A percentile compares a stretch with the other conserved stretches of the same genome.
Evolutionary conservation across 2,888 invertebrate genomes (phyloP).

Genomic region (Zhengitettix transpicula): DNA sequence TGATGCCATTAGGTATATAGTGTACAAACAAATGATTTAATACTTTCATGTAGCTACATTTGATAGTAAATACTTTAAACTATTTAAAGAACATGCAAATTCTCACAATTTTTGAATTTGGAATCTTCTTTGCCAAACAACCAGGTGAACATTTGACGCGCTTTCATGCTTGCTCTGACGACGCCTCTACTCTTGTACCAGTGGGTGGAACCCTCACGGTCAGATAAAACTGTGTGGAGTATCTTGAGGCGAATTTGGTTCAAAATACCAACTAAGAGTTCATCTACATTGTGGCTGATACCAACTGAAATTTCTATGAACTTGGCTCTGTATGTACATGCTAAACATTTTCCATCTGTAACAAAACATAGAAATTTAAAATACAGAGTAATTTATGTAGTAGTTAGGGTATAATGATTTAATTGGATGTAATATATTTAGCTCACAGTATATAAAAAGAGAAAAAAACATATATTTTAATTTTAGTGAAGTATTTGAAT

Average conservation of each 20-base stretch:
- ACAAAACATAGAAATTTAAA: constrained; percentile 14
- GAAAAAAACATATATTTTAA: no score
- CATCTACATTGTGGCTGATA: constrained; percentile 93
- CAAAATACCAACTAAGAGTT: constrained; percentile 80
- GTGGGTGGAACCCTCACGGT: constrained; percentile 34
- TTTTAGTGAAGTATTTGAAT: no score
- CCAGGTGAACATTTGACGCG: constrained; percentile 81
- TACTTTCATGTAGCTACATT: constrained; percentile 10
- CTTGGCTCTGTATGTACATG: constrained; percentile 80
- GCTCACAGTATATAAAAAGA: no score
- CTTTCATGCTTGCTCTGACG: constrained; percentile 67
- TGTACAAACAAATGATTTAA: constrained; percentile 4
- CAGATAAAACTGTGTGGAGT: constrained; percentile 35
- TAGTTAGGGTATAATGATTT: no score
- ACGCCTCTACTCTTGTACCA: constrained; percentile 78
- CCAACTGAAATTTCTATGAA: constrained; percentile 93
- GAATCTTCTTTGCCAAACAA: constrained; percentile 80
- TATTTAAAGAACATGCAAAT: constrained; percentile 61
- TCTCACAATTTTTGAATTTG: constrained; percentile 84
- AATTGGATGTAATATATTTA: no score
- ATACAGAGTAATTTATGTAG: no score
- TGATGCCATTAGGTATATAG: no score
- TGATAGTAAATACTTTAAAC: constrained; percentile 12
- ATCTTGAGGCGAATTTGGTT: constrained; percentile 78
- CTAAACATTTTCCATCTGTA: constrained; percentile 84